These are phyloP conservation scores for Oncorhynchus clarkii DNA, from an alignment of 2,113 vertebrate genomes.

Conservation along the genomic window DNA sequence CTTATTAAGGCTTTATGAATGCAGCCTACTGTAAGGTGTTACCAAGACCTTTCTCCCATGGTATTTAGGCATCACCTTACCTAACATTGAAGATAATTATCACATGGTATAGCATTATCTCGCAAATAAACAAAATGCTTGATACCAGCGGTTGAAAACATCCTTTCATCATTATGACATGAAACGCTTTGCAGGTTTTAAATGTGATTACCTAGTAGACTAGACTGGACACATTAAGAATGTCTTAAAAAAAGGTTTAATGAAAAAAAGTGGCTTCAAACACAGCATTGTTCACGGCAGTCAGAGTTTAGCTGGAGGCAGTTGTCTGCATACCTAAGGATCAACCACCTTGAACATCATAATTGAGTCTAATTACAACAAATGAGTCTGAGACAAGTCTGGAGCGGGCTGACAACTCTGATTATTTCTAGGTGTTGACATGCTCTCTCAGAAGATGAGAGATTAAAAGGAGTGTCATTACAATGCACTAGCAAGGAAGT, in stretches of 20 bases:
- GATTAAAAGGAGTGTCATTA: neutral
- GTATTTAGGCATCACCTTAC: too few relatives aligned
- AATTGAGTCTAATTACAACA: slow-evolving; percentile 11
- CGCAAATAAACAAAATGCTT: too few relatives aligned
- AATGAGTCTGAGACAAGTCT: neutral
- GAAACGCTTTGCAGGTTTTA: neutral
- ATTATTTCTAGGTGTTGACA: slow-evolving; percentile 1
- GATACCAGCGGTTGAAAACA: too few relatives aligned
- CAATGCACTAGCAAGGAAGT: neutral
- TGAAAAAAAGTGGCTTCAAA: neutral
- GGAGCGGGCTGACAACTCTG: neutral
- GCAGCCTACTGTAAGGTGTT: too few relatives aligned
- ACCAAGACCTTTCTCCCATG: too few relatives aligned
- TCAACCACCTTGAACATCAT: slow-evolving; percentile 3
- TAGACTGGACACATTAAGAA: neutral
- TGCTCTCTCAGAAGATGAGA: neutral
- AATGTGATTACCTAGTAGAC: neutral
- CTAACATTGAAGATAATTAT: too few relatives aligned
- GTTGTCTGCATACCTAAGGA: neutral
- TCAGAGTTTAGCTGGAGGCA: too few relatives aligned
- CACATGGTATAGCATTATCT: too few relatives aligned
- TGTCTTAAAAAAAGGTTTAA: too few relatives aligned
- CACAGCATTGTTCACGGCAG: too few relatives aligned
- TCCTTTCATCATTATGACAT: neutral
- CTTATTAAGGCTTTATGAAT: too few relatives aligned